phyloP scores from a whole-genome alignment of 64 coral and sea anemone genomes.

The Stichodactyla helianthus region DNA sequence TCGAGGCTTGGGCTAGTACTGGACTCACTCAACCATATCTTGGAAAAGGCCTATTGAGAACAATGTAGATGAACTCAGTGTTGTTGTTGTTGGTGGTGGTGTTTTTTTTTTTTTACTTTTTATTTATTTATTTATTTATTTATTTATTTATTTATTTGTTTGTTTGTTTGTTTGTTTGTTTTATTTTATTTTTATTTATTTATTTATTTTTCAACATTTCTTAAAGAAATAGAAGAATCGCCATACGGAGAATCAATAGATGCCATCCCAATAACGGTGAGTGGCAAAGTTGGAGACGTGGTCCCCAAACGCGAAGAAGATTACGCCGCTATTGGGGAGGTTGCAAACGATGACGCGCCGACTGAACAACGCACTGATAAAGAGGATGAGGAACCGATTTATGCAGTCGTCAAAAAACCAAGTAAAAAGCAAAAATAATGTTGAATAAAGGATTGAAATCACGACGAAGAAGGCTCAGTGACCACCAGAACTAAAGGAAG shows the following conservation, averaged over 20 bases:
- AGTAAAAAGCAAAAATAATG: background rate
- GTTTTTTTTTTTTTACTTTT: too few relatives aligned
- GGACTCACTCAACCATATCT: too few relatives aligned
- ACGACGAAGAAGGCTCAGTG: too few relatives aligned
- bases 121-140: too few relatives aligned
- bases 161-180: background rate
- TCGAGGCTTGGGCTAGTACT: too few relatives aligned
- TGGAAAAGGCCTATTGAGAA: too few relatives aligned
- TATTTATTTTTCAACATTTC: background rate
- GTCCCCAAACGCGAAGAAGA: background rate
- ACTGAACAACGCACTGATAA: background rate
- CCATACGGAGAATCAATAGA: background rate
- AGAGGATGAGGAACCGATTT: background rate
- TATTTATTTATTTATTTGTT: too few relatives aligned
- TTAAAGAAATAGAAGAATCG: background rate
- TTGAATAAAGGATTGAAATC: too few relatives aligned
- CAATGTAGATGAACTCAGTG: too few relatives aligned
- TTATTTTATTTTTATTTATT: too few relatives aligned
- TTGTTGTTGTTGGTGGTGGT: too few relatives aligned
- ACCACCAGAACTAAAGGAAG: too few relatives aligned
- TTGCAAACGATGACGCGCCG: background rate
- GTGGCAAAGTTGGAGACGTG: background rate
- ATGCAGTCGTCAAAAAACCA: background rate
- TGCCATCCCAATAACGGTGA: background rate
- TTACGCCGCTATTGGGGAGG: background rate